Base-by-base conservation (phyloP, 1,140 invertebrate genomes). In the Physella acuta region DNA sequence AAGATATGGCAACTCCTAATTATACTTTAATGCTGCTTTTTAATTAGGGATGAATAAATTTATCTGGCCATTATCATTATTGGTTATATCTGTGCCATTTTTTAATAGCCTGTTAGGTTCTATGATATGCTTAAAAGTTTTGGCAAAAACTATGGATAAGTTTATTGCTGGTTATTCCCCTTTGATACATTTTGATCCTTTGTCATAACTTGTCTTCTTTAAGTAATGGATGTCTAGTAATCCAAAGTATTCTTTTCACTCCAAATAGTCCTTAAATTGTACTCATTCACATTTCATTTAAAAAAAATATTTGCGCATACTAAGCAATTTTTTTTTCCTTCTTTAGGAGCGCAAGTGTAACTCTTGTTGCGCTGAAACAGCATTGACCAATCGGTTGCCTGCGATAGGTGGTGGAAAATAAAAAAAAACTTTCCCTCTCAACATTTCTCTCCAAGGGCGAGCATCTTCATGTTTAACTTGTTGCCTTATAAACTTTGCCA, bases 301-400 rank as follows among this genome's bases (percentile, higher is more conserved):
- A 34, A 60, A 24, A 30, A 3, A 17, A 60, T 28, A n/a, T 4
- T 24, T 20, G 11, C 5, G 8, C 11, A 31, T 60, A 60, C 17
- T 30, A n/a, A 31, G 24, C 33, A 31, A 3, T 28, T 37, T 63
- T 44, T 17, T 16, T 16, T 67, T 36, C 16, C 30, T 33, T 56
- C 3, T 66, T 34, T 67, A 67, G 64, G 64, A 67, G 56, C 30
- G 64, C 24, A 67, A 67, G n/a, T 67, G 64, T 26, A 37, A 30
- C 26, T 55, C 64, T 2, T 67, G 64, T 26, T 67, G 64, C 39
- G 36, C 55, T 16, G 64, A 56, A 28, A 30, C 64, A 67, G 64
- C 64, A 1, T 16, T 67, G 1, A 56, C 64, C 11, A 67, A 55
- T 31, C 36, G 26, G 51, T 30, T 67, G 64, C 64, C 64, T 34